Base-by-base conservation (phyloP, 1,140 invertebrate species). In the Diorhabda carinulata region DNA sequence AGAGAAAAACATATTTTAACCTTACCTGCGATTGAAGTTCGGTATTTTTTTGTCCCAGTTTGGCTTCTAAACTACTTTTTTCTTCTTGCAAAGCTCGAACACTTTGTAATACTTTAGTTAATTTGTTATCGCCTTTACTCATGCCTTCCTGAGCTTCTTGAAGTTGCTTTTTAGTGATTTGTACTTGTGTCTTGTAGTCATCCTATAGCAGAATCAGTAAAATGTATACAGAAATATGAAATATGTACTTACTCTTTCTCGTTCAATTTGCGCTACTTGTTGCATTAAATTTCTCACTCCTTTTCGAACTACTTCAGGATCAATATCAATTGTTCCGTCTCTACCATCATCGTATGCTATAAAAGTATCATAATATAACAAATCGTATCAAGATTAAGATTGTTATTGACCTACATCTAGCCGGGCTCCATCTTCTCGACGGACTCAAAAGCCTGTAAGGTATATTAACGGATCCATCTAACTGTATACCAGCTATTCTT, bases 241-340 rank as follows among this genome's bases (percentile, higher is more conserved):
- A 58, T 43, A 59, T 41, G 52, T 64, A 77, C 76, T 80, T 81
- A 90, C 89, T 78, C 90, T 89, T 80, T 96, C 93, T 40, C 93
- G 84, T 82, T 96, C 93, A 62, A 94, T 88, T 80, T 92, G 90
- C 1, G 92, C 93, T 44, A 96, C 90, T 84, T 95, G 93, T 76
- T 95, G 91, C 91, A 96, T 95, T 10, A 95, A 85, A 76, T 90
- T 91, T 66, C 93, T 84, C 2, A 96, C 89, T 5, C 93, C 93
- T 81, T 93, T 93, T 73, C 94, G 87, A 43, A 97, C 89, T 58
- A 89, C 80, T 81, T 97, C 94, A 0, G 94, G 94, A 80, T 97
- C 94, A 2, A 96, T 88, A 74, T 96, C 93, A 41, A 88, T 82
- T 45, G 72, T 86, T 80, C 63, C 82, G 86, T 76, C 86, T 71